Percentiles rank a stretch among this genome's conserved stretches.
These are phyloP conservation scores for Nemapogon koenigi DNA, from an alignment of 2,888 invertebrate genomes.

Conservation along the genomic window DNA sequence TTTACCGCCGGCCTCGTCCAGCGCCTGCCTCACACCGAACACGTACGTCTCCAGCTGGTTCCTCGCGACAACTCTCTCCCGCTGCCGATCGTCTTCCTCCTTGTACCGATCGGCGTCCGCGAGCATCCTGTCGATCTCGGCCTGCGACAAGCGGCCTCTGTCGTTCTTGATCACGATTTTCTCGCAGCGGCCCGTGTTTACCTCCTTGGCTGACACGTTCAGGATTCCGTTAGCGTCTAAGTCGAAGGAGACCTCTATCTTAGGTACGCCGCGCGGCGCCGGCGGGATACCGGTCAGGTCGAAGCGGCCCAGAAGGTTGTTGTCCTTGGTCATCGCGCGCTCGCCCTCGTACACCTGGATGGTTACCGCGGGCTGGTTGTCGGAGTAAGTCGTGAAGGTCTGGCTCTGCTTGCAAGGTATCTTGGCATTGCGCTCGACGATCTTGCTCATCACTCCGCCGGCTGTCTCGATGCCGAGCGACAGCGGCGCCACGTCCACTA, in stretches of 20 bases:
- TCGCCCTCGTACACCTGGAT: conserved; percentile 72
- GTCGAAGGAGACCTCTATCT: conserved; percentile 69
- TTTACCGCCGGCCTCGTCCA: conserved; percentile 62
- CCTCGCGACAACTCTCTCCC: conserved; percentile 67
- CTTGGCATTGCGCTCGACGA: conserved; percentile 67
- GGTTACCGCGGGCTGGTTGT: conserved; percentile 72
- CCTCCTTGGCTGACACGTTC: conserved; percentile 73
- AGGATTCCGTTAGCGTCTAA: conserved; percentile 70
- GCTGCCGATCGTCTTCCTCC: conserved; percentile 70
- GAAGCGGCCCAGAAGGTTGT: conserved; percentile 63
- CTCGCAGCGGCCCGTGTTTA: conserved; percentile 62
- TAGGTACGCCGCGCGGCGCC: conserved; percentile 65
- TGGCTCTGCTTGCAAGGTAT: conserved; percentile 69
- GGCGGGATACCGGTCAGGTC: conserved; percentile 67
- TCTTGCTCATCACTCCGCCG: conserved; percentile 71
- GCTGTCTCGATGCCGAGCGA: conserved; percentile 73
- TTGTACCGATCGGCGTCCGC: conserved; percentile 73
- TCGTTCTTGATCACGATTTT: conserved; percentile 73
- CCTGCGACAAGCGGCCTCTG: conserved; percentile 72
- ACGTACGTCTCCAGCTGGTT: conserved; percentile 75
- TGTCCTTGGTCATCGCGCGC: conserved; percentile 72
- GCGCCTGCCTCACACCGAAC: conserved; percentile 34
- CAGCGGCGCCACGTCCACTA: conserved; percentile 50
- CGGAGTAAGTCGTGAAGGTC: conserved; percentile 74
- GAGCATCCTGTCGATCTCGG: conserved; percentile 84